Conservation (phyloP, 1,140 invertebrate genomes). For the Leptinotarsa undecemlineata region DNA sequence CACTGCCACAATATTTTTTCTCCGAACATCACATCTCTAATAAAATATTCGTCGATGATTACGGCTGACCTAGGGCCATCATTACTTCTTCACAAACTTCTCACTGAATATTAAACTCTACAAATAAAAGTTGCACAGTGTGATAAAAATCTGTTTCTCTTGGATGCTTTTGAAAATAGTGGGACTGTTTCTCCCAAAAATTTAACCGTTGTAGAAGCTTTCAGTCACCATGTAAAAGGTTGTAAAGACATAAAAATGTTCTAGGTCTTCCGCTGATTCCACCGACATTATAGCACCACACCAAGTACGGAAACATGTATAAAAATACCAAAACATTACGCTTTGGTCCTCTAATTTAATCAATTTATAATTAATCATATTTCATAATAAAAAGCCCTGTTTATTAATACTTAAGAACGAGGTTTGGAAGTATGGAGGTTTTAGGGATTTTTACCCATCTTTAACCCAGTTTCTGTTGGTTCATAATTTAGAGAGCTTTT, state of each 20-base stretch:
- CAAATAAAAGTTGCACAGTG: no score
- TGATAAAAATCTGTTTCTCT: no score
- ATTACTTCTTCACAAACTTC: not conserved
- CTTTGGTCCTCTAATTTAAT: slow-evolving; percentile 49
- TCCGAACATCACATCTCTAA: slow-evolving; percentile 8
- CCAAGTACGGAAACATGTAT: slow-evolving; percentile 53
- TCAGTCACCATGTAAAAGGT: no score
- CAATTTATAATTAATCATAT: slow-evolving; percentile 28
- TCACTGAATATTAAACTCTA: no score
- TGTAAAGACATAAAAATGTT: no score
- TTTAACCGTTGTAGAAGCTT: no score
- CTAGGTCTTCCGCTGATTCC: not conserved
- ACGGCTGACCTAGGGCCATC: not conserved
- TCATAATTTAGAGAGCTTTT: slow-evolving; percentile 6
- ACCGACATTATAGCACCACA: slow-evolving; percentile 47
- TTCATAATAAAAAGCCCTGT: slow-evolving; percentile 50
- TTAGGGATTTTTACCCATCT: slow-evolving; percentile 13
- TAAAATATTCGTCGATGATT: not conserved
- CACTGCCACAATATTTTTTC: slow-evolving; percentile 28
- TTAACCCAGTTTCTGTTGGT: not conserved
- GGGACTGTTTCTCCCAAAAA: no score
- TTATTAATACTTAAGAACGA: slow-evolving; percentile 49
- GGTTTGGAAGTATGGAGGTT: slow-evolving; percentile 17
- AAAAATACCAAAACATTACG: slow-evolving; percentile 52
- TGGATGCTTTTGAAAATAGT: not conserved